phyloP scores from a whole-genome alignment of 1,140 invertebrate genomes.

The Drosophila serrata region DNA sequence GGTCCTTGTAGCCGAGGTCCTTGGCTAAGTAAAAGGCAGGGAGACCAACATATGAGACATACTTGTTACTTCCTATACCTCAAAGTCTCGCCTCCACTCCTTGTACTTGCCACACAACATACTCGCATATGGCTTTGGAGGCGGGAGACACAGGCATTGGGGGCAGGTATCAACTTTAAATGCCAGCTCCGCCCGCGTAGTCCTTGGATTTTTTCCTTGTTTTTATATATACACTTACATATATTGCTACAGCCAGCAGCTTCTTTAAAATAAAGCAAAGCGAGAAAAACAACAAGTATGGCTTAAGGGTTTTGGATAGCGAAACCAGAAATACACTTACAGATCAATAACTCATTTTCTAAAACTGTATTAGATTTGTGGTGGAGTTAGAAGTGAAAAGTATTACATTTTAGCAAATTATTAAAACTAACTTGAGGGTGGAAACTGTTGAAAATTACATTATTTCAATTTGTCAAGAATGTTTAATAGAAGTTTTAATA shows the following conservation, averaged over 20 bases:
- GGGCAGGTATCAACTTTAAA: constrained; percentile 58
- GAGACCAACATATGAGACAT: constrained; percentile 74
- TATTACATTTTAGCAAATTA: too few species aligned
- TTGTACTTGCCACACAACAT: constrained; percentile 16
- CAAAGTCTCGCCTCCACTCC: constrained; percentile 54
- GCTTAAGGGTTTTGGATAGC: background rate
- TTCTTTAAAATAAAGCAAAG: constrained; percentile 46
- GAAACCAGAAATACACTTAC: constrained; percentile 14
- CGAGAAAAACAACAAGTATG: constrained; percentile 19
- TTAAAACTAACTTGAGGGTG: too few species aligned
- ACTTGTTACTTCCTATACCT: constrained; percentile 74
- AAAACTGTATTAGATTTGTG: background rate
- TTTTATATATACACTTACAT: constrained; percentile 16
- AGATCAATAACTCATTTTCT: background rate
- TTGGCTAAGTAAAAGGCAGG: constrained; percentile 76
- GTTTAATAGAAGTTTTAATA: too few species aligned
- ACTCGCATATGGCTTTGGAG: constrained; percentile 24
- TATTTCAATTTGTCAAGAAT: too few species aligned
- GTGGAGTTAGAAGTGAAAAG: too few species aligned
- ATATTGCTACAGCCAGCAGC: constrained; percentile 21
- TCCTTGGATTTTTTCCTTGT: constrained; percentile 22
- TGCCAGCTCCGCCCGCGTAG: constrained; percentile 40
- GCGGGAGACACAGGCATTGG: background rate
- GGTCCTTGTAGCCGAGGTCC: constrained; percentile 51
- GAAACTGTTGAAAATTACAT: too few species aligned